Conservation (phyloP, 2,888 invertebrate species). For the Odontothrips loti region DNA sequence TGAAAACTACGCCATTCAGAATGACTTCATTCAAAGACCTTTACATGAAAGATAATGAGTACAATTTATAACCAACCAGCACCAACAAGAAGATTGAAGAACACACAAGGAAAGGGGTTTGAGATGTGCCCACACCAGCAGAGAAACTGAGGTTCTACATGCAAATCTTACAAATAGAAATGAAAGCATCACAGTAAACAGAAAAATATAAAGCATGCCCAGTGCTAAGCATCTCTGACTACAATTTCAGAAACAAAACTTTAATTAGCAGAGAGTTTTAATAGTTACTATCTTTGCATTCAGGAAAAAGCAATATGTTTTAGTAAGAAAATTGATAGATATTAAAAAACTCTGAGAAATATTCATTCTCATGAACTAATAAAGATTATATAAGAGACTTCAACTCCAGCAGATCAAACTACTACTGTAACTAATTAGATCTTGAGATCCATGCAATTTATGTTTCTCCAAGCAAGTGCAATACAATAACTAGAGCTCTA, state of each 20-base stretch:
- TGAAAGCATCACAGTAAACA: too few relatives aligned
- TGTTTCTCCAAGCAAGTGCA: neutral
- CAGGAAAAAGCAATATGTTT: neutral
- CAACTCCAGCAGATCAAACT: neutral
- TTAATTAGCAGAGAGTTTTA: neutral
- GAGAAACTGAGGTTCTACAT: too few relatives aligned
- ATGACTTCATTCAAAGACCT: too few relatives aligned
- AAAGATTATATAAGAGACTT: neutral
- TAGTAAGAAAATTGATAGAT: neutral
- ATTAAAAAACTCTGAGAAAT: neutral
- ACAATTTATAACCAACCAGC: too few relatives aligned
- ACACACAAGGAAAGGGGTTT: too few relatives aligned
- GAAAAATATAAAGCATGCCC: neutral
- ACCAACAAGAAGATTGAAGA: too few relatives aligned
- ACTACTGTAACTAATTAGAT: neutral
- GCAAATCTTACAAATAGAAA: too few relatives aligned
- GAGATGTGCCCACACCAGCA: too few relatives aligned
- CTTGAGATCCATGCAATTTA: neutral
- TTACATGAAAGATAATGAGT: too few relatives aligned
- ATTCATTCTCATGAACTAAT: neutral
- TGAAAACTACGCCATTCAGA: too few relatives aligned
- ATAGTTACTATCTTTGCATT: too few relatives aligned
- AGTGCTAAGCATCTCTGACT: neutral
- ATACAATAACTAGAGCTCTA: slow-evolving; percentile 1
- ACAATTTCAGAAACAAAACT: neutral